A percentile compares a stretch with the other conserved stretches of the same genome.
Conservation (phyloP, 2,113 vertebrate species). For the Ramphastos sulfuratus region DNA sequence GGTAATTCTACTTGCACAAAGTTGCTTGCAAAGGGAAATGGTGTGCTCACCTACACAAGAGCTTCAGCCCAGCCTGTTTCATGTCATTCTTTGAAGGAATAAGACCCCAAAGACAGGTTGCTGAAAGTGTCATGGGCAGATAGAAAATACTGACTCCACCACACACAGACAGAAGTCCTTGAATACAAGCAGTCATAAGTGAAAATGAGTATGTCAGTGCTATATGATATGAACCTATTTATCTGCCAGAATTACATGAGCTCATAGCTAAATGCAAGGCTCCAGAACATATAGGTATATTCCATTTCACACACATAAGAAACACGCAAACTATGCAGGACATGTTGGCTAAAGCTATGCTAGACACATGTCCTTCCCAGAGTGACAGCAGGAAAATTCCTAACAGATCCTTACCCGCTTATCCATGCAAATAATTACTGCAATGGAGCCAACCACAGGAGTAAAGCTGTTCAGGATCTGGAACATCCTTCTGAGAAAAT, state of each 20-base stretch:
- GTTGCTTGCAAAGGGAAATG: neutral
- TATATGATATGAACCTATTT: slow-evolving; percentile 35
- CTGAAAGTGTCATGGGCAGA: neutral
- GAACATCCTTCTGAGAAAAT: neutral
- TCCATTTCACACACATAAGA: slow-evolving; percentile 45
- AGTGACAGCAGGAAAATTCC: neutral
- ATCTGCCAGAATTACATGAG: slow-evolving; percentile 28
- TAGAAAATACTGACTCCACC: neutral
- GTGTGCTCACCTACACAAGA: neutral
- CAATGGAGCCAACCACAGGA: neutral
- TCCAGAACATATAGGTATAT: slow-evolving; percentile 32
- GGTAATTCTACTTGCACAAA: neutral
- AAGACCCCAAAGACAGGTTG: rapidly evolving
- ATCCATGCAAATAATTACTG: neutral
- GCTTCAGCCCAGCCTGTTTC: neutral
- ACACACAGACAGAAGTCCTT: neutral
- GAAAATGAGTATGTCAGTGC: slow-evolving; percentile 40
- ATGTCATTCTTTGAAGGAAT: rapidly evolving
- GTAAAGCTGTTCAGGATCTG: neutral
- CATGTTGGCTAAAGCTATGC: neutral
- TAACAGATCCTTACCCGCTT: neutral
- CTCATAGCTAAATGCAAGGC: slow-evolving; percentile 45
- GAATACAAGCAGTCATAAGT: neutral
- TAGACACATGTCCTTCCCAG: neutral
- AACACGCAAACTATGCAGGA: slow-evolving; percentile 19